Base-by-base conservation (phyloP, 2,797 vertebrate genomes). In the Epinephelus malabaricus region DNA sequence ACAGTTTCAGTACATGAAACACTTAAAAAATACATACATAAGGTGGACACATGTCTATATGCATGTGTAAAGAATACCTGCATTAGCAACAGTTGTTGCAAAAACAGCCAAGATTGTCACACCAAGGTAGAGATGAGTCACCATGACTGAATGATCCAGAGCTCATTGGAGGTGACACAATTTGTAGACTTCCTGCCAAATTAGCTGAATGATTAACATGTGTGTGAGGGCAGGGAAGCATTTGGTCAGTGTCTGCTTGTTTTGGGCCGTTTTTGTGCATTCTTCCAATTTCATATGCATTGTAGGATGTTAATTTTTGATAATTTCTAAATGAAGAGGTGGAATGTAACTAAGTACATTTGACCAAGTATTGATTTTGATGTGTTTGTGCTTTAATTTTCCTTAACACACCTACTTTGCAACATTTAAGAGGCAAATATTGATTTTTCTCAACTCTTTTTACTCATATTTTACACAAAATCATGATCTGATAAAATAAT, bases 141-240 rank as follows among this genome's bases (percentile, higher is more conserved):
- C 73, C 91, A 90, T 92, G 88, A 47, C 82, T 70, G 40, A 73
- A 30, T 15, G 21, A 80, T 49, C 3, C 27, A 47, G 0, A 7
- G 0, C 9, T 4, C 0, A 3, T 0, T 0, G 53, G 30, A 30
- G 5, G 19, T 51, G 38, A 69, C 27, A 21, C 49, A 5, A 54
- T 76, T 87, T 87, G 80, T 80, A 69, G 56, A 69, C 68, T 53
- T 78, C 59, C 67, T 76, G 54, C 13, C 53, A 73, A 83, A 94
- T 94, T 4, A 92, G 58, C 61, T 14, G 5, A 91, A 89, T 73
- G 59, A 86, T 46, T 18, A 55, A 88, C 92, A 92, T 38, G 72
- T 90, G 94, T 79, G 89, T 67, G 21, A 59, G 38, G 30, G 34
- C 30, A 54, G 49, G 14, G 5, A 4, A 2, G 1, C 3, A 0